phyloP scores from a whole-genome alignment of 2,797 vertebrate species.

The Sternotherus odoratus region DNA sequence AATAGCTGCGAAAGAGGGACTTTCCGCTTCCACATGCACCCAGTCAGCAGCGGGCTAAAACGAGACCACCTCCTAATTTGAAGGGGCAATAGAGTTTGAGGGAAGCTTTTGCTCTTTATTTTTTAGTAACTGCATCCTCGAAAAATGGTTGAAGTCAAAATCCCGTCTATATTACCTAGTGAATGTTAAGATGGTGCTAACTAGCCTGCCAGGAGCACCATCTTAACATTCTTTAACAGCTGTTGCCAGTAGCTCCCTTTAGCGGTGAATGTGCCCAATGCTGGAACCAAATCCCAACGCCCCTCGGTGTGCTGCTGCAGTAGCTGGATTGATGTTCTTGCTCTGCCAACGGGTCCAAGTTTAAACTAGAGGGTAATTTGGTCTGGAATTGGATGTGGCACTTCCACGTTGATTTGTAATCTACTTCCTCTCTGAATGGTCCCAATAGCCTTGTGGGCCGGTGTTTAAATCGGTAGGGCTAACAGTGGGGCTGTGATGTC shows the following conservation, averaged over 20 bases:
- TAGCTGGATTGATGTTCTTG: background rate
- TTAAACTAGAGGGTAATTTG: background rate
- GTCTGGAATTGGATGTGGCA: background rate
- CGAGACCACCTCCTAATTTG: background rate
- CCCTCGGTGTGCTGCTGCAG: background rate
- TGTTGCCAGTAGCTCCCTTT: background rate
- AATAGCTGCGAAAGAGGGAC: background rate
- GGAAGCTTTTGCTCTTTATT: background rate
- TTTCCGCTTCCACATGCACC: background rate
- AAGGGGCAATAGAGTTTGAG: background rate
- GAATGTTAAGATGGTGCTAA: background rate
- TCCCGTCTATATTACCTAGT: background rate
- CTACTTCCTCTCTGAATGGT: background rate
- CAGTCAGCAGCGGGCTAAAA: no score
- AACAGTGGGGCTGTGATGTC: background rate
- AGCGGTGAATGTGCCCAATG: background rate
- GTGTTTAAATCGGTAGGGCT: background rate
- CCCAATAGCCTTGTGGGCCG: background rate
- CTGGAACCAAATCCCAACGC: background rate
- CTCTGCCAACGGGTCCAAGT: background rate
- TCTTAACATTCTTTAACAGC: no score
- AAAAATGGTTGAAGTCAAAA: background rate
- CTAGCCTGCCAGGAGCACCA: background rate
- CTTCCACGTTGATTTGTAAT: background rate
- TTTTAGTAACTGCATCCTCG: fast-evolving